Conservation (phyloP, 2,113 vertebrate genomes). For the Xyrauchen texanus region DNA sequence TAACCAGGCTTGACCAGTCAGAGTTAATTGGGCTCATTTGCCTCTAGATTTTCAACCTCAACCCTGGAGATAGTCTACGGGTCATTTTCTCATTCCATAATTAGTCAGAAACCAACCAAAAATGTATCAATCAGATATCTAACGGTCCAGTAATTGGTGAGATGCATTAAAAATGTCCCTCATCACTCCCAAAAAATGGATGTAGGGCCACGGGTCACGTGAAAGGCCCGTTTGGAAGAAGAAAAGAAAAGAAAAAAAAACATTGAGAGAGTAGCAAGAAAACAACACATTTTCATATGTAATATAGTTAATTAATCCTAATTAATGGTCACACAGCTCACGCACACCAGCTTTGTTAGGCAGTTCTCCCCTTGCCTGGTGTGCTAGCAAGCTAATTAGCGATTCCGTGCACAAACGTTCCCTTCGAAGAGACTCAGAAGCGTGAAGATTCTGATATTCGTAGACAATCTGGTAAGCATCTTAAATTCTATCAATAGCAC, state of each 20-base stretch:
- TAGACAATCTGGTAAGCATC: constrained; percentile 56
- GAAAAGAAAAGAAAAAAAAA: constrained; percentile 3
- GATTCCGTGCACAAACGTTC: constrained; percentile 53
- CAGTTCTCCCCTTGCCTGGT: constrained; percentile 30
- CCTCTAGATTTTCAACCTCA: constrained; percentile 50
- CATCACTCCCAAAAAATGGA: constrained; percentile 27
- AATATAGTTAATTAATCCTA: constrained; percentile 57
- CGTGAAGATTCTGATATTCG: constrained; percentile 54
- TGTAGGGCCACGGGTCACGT: constrained; percentile 2
- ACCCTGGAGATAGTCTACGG: constrained; percentile 46
- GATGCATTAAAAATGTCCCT: constrained; percentile 26
- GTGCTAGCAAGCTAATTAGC: constrained; percentile 63
- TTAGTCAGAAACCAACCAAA: constrained; percentile 63
- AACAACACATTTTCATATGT: constrained; percentile 50
- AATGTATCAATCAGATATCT: constrained; percentile 69
- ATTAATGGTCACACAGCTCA: constrained; percentile 52
- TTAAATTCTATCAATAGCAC: constrained; percentile 58
- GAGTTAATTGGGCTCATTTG: constrained; percentile 59
- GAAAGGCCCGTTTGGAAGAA: neutral
- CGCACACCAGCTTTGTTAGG: constrained; percentile 50
- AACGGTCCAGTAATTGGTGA: constrained; percentile 65
- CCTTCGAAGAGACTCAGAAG: constrained; percentile 44
- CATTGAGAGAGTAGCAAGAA: constrained; percentile 35
- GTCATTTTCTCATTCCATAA: constrained; percentile 60
- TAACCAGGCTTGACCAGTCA: constrained; percentile 60